Evolutionary conservation across 2,113 vertebrate genomes (phyloP).

Genomic region (Fregata magnificens): DNA sequence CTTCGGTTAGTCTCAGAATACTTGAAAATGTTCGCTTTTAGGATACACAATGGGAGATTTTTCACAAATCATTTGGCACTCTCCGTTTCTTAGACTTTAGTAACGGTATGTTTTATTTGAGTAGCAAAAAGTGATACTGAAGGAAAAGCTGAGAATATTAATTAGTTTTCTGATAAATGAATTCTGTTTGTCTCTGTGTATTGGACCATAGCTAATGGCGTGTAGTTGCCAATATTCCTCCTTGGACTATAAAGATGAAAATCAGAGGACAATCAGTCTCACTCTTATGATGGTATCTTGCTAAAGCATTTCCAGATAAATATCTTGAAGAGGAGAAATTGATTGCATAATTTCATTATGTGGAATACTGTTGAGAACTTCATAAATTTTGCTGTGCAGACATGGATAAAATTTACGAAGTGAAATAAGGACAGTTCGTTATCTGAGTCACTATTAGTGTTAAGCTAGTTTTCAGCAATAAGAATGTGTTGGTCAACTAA

Average conservation of each 20-base stretch:
- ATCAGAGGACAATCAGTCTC: background rate
- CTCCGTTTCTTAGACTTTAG: background rate
- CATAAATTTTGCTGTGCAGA: background rate
- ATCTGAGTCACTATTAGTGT: background rate
- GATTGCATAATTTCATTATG: background rate
- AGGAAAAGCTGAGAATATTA: background rate
- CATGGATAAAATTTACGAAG: background rate
- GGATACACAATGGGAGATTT: background rate
- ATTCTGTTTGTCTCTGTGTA: background rate
- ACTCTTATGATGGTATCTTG: background rate
- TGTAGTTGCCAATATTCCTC: background rate
- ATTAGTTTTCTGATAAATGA: slow-evolving; percentile 1
- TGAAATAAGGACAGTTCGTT: background rate
- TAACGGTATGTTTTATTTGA: background rate
- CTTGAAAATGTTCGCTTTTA: background rate
- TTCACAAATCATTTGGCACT: background rate
- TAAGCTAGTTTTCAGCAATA: background rate
- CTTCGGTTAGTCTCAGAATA: background rate
- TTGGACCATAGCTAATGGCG: background rate
- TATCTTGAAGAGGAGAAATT: background rate
- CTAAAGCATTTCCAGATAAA: background rate
- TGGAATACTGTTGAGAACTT: background rate
- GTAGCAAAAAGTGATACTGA: background rate
- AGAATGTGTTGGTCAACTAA: background rate
- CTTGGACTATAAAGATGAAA: background rate